These are phyloP conservation scores for Notarius lentiginosus DNA, from an alignment of 2,113 vertebrate genomes.

Conservation along the genomic window DNA sequence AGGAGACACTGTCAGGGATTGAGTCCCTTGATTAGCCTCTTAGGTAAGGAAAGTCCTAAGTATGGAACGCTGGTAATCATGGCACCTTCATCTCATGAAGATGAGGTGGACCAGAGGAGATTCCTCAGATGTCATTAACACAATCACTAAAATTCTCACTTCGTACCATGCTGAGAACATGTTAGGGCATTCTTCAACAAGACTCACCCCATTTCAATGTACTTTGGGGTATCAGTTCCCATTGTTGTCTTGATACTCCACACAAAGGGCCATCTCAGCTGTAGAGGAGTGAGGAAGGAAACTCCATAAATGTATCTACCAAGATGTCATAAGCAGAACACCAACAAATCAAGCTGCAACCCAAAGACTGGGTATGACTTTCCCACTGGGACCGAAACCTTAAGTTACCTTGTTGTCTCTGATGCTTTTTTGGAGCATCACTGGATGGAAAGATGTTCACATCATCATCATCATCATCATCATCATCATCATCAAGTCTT, in stretches of 20 bases:
- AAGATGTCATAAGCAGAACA: not conserved
- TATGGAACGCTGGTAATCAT: not conserved
- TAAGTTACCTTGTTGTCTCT: no score
- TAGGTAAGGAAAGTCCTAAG: not conserved
- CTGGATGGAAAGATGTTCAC: not conserved
- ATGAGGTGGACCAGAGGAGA: not conserved
- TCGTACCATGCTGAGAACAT: not conserved
- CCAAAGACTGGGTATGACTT: not conserved
- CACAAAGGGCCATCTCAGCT: not conserved
- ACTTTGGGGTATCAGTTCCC: not conserved
- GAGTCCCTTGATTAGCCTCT: not conserved
- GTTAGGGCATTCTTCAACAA: not conserved
- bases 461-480: not conserved
- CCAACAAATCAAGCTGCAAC: not conserved
- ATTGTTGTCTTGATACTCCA: not conserved
- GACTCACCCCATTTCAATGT: not conserved
- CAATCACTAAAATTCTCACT: not conserved
- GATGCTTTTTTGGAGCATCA: no score
- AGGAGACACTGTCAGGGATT: not conserved
- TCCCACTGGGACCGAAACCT: not conserved
- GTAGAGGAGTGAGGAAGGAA: not conserved
- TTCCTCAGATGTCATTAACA: not conserved
- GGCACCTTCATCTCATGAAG: not conserved
- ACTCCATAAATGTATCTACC: not conserved
- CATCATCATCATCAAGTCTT: not conserved